A percentile compares a stretch with the other conserved stretches of the same genome.
These are phyloP conservation scores for Macroramphosus scolopax DNA, from an alignment of 2,797 vertebrate genomes.

Conservation along the genomic window DNA sequence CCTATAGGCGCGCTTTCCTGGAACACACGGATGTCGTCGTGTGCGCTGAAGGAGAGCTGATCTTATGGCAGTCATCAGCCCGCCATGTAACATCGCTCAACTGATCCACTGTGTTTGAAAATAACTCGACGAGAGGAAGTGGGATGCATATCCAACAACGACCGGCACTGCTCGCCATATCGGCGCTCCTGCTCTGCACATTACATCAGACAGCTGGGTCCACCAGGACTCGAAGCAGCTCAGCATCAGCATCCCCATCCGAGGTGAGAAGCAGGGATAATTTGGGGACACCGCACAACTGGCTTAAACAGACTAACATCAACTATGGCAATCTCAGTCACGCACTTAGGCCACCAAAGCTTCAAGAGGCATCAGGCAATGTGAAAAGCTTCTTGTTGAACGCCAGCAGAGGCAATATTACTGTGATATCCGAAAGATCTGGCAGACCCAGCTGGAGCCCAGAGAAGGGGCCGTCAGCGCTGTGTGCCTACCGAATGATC, in stretches of 20 bases:
- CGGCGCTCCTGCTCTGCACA: slow-evolving; percentile 67
- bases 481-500: slow-evolving; percentile 88
- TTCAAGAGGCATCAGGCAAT: slow-evolving; percentile 26
- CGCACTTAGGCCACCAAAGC: slow-evolving; percentile 39
- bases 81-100: slow-evolving; percentile 35
- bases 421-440: slow-evolving; percentile 40
- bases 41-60: slow-evolving; percentile 42
- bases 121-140: slow-evolving; percentile 31
- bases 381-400: slow-evolving; percentile 26
- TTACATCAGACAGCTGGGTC: slow-evolving; percentile 51
- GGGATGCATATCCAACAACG: slow-evolving; percentile 65
- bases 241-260: slow-evolving; percentile 24
- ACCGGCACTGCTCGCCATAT: slow-evolving; percentile 61
- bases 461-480: slow-evolving; percentile 49
- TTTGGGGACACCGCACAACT: slow-evolving; percentile 20
- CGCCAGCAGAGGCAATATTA: slow-evolving; percentile 41
- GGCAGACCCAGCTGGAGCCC: slow-evolving; percentile 34
- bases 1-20: slow-evolving; percentile 24
- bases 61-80: slow-evolving; percentile 60
- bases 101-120: slow-evolving; percentile 54
- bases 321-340: slow-evolving; percentile 37
- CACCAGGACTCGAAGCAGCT: too few relatives aligned
- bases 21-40: slow-evolving; percentile 32
- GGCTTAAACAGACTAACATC: slow-evolving; percentile 30
- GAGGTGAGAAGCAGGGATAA: slow-evolving; percentile 34